Conservation (phyloP, 2,888 invertebrate species). For the Aproaerema taeniolella region DNA sequence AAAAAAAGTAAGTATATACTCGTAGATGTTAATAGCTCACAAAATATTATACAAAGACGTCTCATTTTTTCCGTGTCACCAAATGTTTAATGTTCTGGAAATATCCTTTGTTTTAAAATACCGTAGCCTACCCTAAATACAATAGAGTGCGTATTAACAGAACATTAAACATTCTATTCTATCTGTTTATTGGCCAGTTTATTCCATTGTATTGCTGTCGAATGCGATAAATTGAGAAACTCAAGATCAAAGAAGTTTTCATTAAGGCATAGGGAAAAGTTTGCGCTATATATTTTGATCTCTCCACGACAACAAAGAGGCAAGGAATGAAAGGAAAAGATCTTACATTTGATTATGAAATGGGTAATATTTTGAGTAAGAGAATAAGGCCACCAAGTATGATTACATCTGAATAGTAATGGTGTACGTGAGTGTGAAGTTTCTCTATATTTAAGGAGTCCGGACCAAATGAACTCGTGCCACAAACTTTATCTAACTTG, state of each 20-base stretch:
- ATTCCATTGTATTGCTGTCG: conserved; percentile 21
- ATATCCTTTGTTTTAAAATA: neutral
- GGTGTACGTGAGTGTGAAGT: conserved; percentile 22
- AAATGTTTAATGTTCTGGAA: no score
- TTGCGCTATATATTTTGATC: conserved; percentile 24
- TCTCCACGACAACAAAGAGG: conserved; percentile 21
- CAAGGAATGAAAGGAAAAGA: conserved; percentile 9
- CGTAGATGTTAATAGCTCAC: no score
- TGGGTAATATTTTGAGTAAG: conserved; percentile 1
- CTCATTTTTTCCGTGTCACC: no score
- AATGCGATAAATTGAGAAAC: conserved; percentile 26
- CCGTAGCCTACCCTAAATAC: no score
- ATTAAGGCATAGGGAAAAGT: conserved; percentile 23
- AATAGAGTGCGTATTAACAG: neutral
- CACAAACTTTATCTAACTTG: conserved; percentile 34
- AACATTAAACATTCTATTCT: neutral
- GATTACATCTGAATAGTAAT: conserved; percentile 22
- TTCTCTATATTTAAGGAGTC: conserved; percentile 20
- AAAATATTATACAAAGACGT: no score
- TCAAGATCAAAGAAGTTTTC: conserved; percentile 24
- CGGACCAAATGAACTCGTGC: conserved; percentile 22
- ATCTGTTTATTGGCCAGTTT: conserved; percentile 10
- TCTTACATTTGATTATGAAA: conserved; percentile 1
- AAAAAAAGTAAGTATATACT: no score
- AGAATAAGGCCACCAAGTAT: conserved; percentile 12